Base-by-base conservation (phyloP, 2,113 vertebrate genomes). In the Scartelaos histophorus region DNA sequence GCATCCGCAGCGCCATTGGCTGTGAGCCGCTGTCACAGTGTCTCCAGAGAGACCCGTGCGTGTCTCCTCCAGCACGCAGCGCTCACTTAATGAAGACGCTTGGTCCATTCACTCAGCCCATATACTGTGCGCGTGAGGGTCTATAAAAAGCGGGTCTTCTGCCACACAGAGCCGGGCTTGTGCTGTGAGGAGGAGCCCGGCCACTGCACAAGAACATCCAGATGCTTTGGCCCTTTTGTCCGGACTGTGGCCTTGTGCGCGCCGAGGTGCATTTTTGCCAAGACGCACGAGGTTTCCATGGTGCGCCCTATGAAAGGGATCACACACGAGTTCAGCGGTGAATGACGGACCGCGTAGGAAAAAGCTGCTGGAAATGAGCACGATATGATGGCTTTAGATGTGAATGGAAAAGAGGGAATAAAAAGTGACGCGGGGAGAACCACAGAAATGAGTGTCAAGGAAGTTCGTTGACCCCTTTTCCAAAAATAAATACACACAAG, bases 281-380 rank as follows among this genome's bases (percentile, higher is more conserved):
- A 91, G 90, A 90, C 88, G 88, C 87, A 85, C 88, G 70, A 89
- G 82, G 93, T 94, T 94, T 93, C 94, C 94, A 94, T 91, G 89
- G 92, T 89, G 92, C 93, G 91, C 81, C 58, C 85, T 73, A 90
- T 92, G 92, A 94, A 95, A 93, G 92, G 87, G 88, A 91, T 93
- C 91, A 92, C 92, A 94, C 87, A 93, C 34, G 61, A 92, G 73
- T 89, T 84, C 38, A 74, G 78, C 87, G 83, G 89, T 91, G 91
- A 92, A 88, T 86, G 92, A 92, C 91, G 81, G 85, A 88, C 89
- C 86, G 87, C 85, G 87, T 87, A 90, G 87, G 88, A 87, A 92
- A 86, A 87, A 76, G 81, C 51, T 79, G 62, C 73, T 80, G 87
- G 85, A 89, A 87, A 92, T 82, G 82, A 86, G 71, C 82, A 73